Evolutionary conservation across 2,797 vertebrate genomes (phyloP), one percentile per base, ranked within the genome.

Genomic region (Enteromius thamalakanensis): DNA sequence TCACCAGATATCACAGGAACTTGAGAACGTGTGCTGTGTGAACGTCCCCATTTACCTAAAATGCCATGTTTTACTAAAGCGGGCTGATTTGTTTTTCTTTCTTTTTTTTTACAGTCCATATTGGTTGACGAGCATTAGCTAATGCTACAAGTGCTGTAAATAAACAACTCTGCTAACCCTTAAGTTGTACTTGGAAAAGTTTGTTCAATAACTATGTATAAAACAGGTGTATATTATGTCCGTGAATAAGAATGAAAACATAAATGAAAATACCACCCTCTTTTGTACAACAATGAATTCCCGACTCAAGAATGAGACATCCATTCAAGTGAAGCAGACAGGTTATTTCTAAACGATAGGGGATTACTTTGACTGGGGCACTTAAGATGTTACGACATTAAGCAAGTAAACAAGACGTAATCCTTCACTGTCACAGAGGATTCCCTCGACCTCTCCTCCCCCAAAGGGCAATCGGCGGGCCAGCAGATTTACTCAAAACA

Each of bases 281-380:
- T 51, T 26, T 51, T 12, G 45, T 71, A 9, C 26, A 26, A n/a
- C n/a, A 58, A 3, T 58, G 53, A 4, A 11, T 58, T 58, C n/a
- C n/a, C 1, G 3, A 8, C 37, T 17, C 34, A 12, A 68, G 40
- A 40, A 3, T n/a, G 34, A 70, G 68, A 45, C 67, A 23, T 49
- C 26, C 29, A 40, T 15, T 12, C 6, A 5, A 15, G 60, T 49
- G n/a, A 6, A 70, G 65, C 64, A 37, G 78, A 86, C 88, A 87
- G 53, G 90, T 88, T 92, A 93, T 93, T 93, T 92, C 84, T 34
- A 91, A 91, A 83, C 86, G 79, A 79, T 1, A 55, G 47, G 76
- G 90, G 92, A 93, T 93, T 90, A 93, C 62, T 0, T 88, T 89
- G 87, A 85, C 86, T 69, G 60, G 84, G 88, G 79, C 90, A 91